Evolutionary conservation across 2,113 vertebrate species (phyloP), one percentile per base, ranked within the genome.

Genomic region (Ptyas mucosa): DNA sequence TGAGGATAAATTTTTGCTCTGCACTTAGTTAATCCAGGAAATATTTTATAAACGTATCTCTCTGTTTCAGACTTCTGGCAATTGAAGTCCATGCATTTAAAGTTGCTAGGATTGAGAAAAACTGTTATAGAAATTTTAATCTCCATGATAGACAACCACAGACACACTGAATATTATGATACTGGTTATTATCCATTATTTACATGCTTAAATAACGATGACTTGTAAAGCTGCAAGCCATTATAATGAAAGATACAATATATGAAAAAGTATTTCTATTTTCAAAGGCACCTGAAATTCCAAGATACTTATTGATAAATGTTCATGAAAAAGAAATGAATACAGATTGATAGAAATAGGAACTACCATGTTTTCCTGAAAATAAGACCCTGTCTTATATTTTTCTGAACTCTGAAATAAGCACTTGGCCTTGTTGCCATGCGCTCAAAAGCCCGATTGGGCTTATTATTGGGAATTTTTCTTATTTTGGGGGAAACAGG

Each of bases 1-100:
- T 92, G 55, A n/a, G 23, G 64, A 12, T 94, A 51, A 61, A 43
- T 90, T 93, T 24, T 92, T 93, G 88, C 95, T 94, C 88, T 86
- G 34, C 10, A 46, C 20, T 85, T 64, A 64, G 26, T 29, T 29
- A 64, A 64, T 64, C 61, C 3, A 64, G 26, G 10, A 64, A 64
- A 64, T 64, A 64, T 29, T 29, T 29, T 64, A 69, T 69, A 29
- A 14, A 69, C 5, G 61, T 69, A 14, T 46, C 43, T 69, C 29
- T n/a, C 26, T 5, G 11, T 69, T n/a, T n/a, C 11, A 69, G 61
- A n/a, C 26, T 69, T 69, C 18, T 85, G 39, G 21, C 8, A 85
- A 43, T 49, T 85, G 43, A 46, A 85, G 39, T 46, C 43, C 39
- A 69, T 29, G 26, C 61, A 88, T 46, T 26, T 86, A 29, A 53